A percentile compares a stretch with the other conserved stretches of the same genome.
Evolutionary conservation across 2,888 invertebrate genomes (phyloP).

Genomic region (Polydrusus tereticollis): DNA sequence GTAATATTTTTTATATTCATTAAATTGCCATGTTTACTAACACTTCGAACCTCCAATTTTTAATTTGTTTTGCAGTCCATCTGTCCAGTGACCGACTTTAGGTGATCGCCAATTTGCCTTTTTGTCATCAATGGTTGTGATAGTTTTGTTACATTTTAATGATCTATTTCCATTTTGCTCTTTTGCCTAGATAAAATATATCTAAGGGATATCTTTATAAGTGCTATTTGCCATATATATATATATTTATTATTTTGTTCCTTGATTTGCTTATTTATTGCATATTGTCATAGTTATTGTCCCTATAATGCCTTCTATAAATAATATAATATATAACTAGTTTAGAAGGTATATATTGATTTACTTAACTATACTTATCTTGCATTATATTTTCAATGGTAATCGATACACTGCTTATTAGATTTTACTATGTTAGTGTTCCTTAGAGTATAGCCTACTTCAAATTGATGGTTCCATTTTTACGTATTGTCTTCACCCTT

Average conservation of each 20-base stretch:
- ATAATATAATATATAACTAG: background rate
- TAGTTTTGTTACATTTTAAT: background rate
- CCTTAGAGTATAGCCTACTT: background rate
- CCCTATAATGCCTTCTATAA: background rate
- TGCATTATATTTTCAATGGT: background rate
- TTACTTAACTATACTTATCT: background rate
- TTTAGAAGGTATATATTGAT: too few relatives aligned
- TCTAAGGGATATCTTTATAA: background rate
- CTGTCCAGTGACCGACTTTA: background rate
- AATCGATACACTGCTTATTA: background rate
- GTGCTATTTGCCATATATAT: slow-evolving; percentile 1
- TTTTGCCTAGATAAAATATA: background rate
- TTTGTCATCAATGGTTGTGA: background rate
- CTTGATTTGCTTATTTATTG: background rate
- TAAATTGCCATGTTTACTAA: background rate
- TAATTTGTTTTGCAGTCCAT: slow-evolving; percentile 9
- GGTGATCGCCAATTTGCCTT: background rate
- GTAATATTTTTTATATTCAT: background rate
- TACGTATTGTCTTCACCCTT: background rate
- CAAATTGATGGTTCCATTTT: background rate
- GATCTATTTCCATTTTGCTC: slow-evolving; percentile 3
- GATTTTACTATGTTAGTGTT: background rate
- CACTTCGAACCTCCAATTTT: background rate
- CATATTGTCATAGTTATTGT: background rate
- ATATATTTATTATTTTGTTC: background rate